A percentile compares a stretch with the other conserved stretches of the same genome.
Conservation (phyloP, 2,888 invertebrate species). For the Seladonia tumulorum region DNA sequence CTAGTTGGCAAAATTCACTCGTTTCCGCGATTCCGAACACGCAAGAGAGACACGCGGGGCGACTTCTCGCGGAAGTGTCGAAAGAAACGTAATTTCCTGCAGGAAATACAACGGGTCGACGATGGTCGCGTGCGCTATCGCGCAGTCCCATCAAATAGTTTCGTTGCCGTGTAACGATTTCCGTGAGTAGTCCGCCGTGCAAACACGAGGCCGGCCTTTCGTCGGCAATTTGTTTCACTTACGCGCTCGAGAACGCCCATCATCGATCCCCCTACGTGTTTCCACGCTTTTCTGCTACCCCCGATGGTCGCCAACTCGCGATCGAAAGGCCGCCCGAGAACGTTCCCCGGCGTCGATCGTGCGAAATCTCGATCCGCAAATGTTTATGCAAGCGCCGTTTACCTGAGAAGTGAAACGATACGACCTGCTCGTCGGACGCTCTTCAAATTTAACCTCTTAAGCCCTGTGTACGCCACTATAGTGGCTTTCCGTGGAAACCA, state of each 20-base stretch:
- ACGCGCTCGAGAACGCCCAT: constrained; percentile 20
- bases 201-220: constrained; percentile 28
- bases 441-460: too few species aligned
- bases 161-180: constrained; percentile 50
- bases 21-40: neutral
- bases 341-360: too few species aligned
- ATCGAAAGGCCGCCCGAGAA: neutral
- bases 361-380: too few species aligned
- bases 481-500: too few species aligned
- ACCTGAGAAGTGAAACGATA: too few species aligned
- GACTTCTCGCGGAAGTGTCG: neutral
- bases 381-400: too few species aligned
- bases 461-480: too few species aligned
- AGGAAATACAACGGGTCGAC: neutral
- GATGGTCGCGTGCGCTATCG: constrained; percentile 42
- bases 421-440: too few species aligned
- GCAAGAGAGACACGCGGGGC: too few species aligned
- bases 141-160: constrained; percentile 39
- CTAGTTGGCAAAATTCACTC: neutral
- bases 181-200: constrained; percentile 39
- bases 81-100: neutral
- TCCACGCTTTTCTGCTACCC: neutral
- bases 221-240: constrained; percentile 54
- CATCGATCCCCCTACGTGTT: constrained; percentile 22
- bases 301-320: neutral